These are phyloP conservation scores for Zoanthus solanderi DNA, from an alignment of 92 coral and sea anemone species.

Conservation along the genomic window DNA sequence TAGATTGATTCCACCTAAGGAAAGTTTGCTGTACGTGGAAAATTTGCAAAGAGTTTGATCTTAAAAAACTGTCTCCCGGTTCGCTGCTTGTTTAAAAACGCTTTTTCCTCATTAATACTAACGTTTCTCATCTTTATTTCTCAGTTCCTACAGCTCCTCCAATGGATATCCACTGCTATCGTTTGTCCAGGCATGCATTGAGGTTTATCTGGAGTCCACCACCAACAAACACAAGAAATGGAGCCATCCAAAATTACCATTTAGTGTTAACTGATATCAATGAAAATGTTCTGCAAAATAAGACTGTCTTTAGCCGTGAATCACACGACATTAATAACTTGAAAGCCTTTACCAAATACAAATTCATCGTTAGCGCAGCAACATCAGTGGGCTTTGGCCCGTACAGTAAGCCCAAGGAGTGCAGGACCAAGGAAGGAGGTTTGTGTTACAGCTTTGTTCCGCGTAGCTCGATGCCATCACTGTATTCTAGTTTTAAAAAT, in stretches of 20 bases:
- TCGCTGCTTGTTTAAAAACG: no score
- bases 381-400: constrained; percentile 27
- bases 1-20: no score
- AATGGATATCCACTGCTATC: not conserved
- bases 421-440: constrained; percentile 20
- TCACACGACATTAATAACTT: not conserved
- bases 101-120: no score
- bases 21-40: no score
- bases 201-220: not conserved
- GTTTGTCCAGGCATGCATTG: not conserved
- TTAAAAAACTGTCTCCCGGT: no score
- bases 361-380: not conserved
- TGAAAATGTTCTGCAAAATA: not conserved
- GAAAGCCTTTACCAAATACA: not conserved
- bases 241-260: not conserved
- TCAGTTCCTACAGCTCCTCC: constrained; percentile 26
- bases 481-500: no score
- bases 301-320: no score
- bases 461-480: no score
- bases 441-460: not conserved
- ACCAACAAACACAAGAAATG: not conserved
- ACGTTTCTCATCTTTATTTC: not conserved
- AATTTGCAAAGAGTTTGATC: no score
- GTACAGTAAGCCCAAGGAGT: not conserved
- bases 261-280: not conserved